Evolutionary conservation across 1,140 invertebrate genomes (phyloP), one percentile per base, ranked within the genome.

Genomic region (Aphelenchoides fujianensis): DNA sequence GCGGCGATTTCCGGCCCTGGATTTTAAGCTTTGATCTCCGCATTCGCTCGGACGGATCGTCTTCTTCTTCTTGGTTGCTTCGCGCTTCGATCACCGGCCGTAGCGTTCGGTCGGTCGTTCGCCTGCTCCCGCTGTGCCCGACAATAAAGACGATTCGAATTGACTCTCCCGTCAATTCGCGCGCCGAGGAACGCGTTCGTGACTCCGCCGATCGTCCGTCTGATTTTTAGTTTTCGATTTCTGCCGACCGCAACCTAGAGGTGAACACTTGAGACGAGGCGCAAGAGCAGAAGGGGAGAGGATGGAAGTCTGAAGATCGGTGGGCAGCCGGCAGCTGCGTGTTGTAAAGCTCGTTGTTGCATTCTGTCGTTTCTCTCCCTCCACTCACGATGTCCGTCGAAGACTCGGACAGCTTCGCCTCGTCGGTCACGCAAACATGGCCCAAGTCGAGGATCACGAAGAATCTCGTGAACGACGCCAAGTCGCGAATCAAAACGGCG

Each of bases 361-460:
- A n/a, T n/a, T n/a, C n/a, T n/a, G n/a, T n/a, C n/a, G 41, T 48
- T 48, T 48, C 12, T 48, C 41, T 48, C 12, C n/a, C n/a, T n/a
- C n/a, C n/a, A n/a, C n/a, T n/a, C n/a, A n/a, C 12, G 23, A 48
- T 48, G 41, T 48, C 41, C 12, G 41, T 16, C 23, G 41, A 48
- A 23, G 41, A 48, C 23, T 48, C 41, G 41, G n/a, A n/a, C n/a
- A 23, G 23, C 41, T 16, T 16, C 23, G 12, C 23, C 41, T 16
- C 41, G 23, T 48, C 41, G 12, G 41, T 48, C 12, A 59, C 55
- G 34, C 55, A 59, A 19, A 59, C 55, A 7, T 59, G 55, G 55
- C 55, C 55, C 5, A 59, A 59, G 23, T 7, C 5, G 7, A 27
- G 55, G 7, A 59, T 59, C 55, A 23, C 5, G 34, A 59, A 59